These are phyloP conservation scores for Enteromius fasciolatus DNA, from an alignment of 2,797 vertebrate species.

Conservation along the genomic window DNA sequence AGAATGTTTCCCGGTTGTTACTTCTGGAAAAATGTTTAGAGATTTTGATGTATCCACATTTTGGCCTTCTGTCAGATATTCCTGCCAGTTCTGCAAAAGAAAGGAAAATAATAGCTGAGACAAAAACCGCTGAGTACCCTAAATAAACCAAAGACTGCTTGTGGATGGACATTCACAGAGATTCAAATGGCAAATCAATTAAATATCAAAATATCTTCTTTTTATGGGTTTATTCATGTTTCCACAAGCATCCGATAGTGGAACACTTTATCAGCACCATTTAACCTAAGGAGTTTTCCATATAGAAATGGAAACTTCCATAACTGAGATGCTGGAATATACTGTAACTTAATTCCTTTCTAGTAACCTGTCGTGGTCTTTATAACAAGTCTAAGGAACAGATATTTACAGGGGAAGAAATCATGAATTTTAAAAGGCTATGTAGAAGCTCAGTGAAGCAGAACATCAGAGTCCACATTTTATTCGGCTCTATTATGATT, in stretches of 20 bases:
- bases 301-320: slow-evolving; percentile 50
- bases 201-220: slow-evolving; percentile 54
- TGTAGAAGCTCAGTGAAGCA: slow-evolving; percentile 65
- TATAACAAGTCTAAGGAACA: slow-evolving; percentile 58
- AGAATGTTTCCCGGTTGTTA: slow-evolving; percentile 3
- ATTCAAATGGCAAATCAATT: slow-evolving; percentile 62
- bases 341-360: slow-evolving; percentile 39
- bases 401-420: slow-evolving; percentile 60
- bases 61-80: slow-evolving; percentile 17
- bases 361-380: slow-evolving; percentile 54
- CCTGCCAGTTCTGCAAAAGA: slow-evolving; percentile 27
- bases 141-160: slow-evolving; percentile 12
- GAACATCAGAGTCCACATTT: slow-evolving; percentile 61
- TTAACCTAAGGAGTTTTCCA: background rate
- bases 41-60: slow-evolving; percentile 21
- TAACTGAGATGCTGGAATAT: slow-evolving; percentile 50
- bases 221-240: slow-evolving; percentile 56
- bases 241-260: slow-evolving; percentile 37
- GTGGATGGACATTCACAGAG: slow-evolving; percentile 13
- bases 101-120: slow-evolving; percentile 19
- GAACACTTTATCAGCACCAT: slow-evolving; percentile 37
- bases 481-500: slow-evolving; percentile 48
- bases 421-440: slow-evolving; percentile 65
- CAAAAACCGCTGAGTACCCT: slow-evolving; percentile 19
- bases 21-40: slow-evolving; percentile 21